phyloP scores from a whole-genome alignment of 2,888 invertebrate genomes.

The Drosophila leonis region DNA sequence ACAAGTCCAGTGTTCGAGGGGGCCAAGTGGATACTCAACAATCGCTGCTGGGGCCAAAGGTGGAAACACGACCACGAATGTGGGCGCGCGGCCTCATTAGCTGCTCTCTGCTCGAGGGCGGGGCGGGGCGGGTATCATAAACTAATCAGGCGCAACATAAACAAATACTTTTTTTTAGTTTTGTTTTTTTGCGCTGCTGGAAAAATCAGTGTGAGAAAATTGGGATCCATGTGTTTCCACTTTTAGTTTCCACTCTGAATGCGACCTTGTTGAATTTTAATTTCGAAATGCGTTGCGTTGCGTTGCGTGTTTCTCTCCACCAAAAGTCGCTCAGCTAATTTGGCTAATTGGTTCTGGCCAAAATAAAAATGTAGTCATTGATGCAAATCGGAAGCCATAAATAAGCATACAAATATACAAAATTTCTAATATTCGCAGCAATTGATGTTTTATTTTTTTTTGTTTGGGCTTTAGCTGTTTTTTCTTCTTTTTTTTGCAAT shows the following conservation, averaged over 20 bases:
- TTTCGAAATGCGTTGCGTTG: slow-evolving; percentile 54
- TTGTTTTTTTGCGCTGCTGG: slow-evolving; percentile 42
- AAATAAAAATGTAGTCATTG: slow-evolving; percentile 34
- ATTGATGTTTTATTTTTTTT: slow-evolving; percentile 3
- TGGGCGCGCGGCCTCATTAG: slow-evolving; percentile 59
- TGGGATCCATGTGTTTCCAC: slow-evolving; percentile 12
- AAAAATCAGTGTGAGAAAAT: slow-evolving; percentile 70
- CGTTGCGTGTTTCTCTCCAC: slow-evolving; percentile 54
- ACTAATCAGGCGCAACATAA: slow-evolving; percentile 75
- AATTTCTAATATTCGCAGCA: slow-evolving; percentile 38
- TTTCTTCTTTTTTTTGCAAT: slow-evolving; percentile 25
- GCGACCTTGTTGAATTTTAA: slow-evolving; percentile 50
- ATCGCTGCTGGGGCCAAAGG: slow-evolving; percentile 26
- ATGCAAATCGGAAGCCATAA: slow-evolving; percentile 55
- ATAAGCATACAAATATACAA: slow-evolving; percentile 24
- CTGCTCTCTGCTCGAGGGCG: slow-evolving; percentile 7
- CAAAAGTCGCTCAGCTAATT: slow-evolving; percentile 50
- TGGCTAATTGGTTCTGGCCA: slow-evolving; percentile 64
- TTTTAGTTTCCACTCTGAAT: slow-evolving; percentile 9
- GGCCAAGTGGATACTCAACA: slow-evolving; percentile 50
- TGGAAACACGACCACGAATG: slow-evolving; percentile 7
- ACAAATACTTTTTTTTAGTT: slow-evolving; percentile 59
- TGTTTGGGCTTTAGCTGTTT: background rate
- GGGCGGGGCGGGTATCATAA: slow-evolving; percentile 52
- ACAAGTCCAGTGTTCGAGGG: slow-evolving; percentile 26